Conservation (phyloP, 1,140 invertebrate species). For the Anastatus disparis region DNA sequence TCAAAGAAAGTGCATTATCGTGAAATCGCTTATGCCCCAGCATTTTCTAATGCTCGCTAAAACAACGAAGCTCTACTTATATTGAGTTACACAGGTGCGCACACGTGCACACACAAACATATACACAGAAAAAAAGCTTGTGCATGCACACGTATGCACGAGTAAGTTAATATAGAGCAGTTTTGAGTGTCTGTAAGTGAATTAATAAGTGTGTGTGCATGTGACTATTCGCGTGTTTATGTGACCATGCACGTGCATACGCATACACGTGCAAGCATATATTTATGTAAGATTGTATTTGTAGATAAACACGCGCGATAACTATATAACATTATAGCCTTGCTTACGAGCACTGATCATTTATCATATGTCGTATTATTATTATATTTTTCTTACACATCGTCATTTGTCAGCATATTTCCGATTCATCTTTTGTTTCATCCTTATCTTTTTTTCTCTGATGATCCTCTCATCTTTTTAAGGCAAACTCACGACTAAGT, state of each 20-base stretch:
- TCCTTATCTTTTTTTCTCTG: no score
- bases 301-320: background rate
- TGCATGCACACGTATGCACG: background rate
- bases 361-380: constrained; percentile 5
- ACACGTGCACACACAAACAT: no score
- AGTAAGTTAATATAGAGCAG: background rate
- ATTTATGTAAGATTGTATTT: no score
- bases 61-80: background rate
- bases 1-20: constrained; percentile 5
- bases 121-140: no score
- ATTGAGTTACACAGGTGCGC: no score
- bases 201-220: no score
- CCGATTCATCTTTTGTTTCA: background rate
- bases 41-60: background rate
- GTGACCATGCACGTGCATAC: no score
- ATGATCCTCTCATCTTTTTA: no score
- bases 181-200: no score
- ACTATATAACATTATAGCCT: no score
- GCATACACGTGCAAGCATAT: background rate
- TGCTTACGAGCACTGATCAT: background rate
- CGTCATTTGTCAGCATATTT: constrained; percentile 5
- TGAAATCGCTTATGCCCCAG: background rate
- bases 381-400: background rate
- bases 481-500: no score
- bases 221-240: background rate